Base-by-base conservation (phyloP, 2,888 invertebrate genomes). In the Lasioglossum malachurum region DNA sequence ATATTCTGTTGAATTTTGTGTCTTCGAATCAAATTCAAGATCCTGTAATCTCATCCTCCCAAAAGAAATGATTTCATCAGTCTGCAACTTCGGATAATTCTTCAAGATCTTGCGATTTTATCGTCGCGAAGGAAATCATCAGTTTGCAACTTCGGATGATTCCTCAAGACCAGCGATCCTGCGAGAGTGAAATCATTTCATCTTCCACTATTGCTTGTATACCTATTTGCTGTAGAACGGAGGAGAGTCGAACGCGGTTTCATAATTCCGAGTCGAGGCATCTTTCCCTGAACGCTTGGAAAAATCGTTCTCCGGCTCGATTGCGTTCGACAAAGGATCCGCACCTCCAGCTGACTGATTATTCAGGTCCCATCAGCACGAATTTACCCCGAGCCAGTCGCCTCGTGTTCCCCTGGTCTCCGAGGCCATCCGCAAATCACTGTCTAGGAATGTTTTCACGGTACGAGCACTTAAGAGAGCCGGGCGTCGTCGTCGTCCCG, bases 391-490 rank as follows among this genome's bases (percentile, higher is more conserved):
- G 71, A 71, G n/a, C 38, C 71, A 71, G 41, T 71, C 71, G 71
- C 16, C 2, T 71, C 71, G 41, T 41, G 71, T 71, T 71, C 41
- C 38, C 71, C n/a, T 41, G 71, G 71, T 41, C 71, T 71, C 71
- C 38, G 38, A n/a, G n/a, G 23, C 71, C 71, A 41, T 71, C 71
- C 71, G 71, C 35, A 53, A 74, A 74, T 74, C 49, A 74, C 35
- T 53, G 74, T 53, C 74, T 53, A 44, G 23, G 49, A 74, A 74
- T 49, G 69, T 64, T 74, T 80, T 41, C 76, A 74, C 76, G 71
- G 49, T 31, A 23, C 69, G 19, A 69, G 76, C 79, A 64, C 79
- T 73, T 82, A 83, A 83, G 72, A 44, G 72, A 35, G 38, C 60
- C 71, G 31, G 27, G n/a, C 53, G n/a, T 41, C 64, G 74, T 41